Base-by-base conservation (phyloP, 2,113 vertebrate genomes). In the Tetrax tetrax region DNA sequence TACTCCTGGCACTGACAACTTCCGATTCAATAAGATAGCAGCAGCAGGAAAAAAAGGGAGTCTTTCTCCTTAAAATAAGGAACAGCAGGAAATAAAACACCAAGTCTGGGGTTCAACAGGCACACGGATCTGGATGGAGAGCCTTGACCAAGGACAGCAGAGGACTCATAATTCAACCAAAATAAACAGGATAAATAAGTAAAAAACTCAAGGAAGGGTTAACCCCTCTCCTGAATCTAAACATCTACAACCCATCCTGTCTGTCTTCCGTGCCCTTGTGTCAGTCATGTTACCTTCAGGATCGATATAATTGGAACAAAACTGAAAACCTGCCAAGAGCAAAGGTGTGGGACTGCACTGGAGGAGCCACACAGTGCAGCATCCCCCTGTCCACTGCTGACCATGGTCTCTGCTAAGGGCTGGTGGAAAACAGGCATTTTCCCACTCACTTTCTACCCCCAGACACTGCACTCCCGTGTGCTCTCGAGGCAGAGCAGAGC, bases 301-400 rank as follows among this genome's bases (percentile, higher is more conserved):
- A 28, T 3, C 50, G 35, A 35, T 12, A 9, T 24, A 51, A 59
- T n/a, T 72, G 38, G 54, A 57, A n/a, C 23, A 48, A 56, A n/a
- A 43, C 33, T 5, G 6, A 60, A 89, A 37, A 5, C 22, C 13
- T 33, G 45, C 10, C 19, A 33, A 33, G 19, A 37, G 14, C 12
- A 15, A 19, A 57, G 33, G 13, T 1, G 5, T 21, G 25, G 43
- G 43, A 28, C 22, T 14, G 50, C 31, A 3, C 1, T 37, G 33
- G 12, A 64, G 57, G 25, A 57, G 9, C 9, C 0, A 0, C 5
- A 24, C 0, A 0, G 35, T 4, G 2, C 60, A 66, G 53, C 53
- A 54, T 7, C 25, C 28, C 38, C 20, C 47, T 38, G 16, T 20
- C 17, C n/a, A 11, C 50, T 21, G 37, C 66, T 66, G 37, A 21